phyloP scores from a whole-genome alignment of 2,888 invertebrate species.

The Spilosoma lubricipeda region DNA sequence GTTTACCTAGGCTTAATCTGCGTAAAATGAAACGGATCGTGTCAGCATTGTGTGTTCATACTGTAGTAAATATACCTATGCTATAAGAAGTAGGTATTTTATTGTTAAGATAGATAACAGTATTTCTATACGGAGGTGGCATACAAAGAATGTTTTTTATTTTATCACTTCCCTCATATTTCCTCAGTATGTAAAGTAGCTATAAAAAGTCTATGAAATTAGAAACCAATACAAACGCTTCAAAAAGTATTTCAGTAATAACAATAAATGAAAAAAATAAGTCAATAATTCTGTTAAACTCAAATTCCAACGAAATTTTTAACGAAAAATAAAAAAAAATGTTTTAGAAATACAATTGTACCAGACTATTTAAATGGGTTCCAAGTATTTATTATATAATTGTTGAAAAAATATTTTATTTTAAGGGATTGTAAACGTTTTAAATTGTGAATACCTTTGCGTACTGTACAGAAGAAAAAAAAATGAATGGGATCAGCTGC shows the following conservation, averaged over 20 bases:
- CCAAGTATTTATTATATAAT: neutral
- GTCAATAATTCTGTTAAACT: neutral
- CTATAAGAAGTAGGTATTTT: neutral
- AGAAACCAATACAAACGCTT: neutral
- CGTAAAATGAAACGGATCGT: slow-evolving; percentile 21
- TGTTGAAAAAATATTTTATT: neutral
- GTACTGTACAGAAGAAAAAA: slow-evolving; percentile 27
- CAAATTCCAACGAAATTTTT: neutral
- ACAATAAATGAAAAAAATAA: neutral
- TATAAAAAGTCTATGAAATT: neutral
- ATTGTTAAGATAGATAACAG: neutral
- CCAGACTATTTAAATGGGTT: too few species aligned
- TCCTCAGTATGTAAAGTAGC: neutral
- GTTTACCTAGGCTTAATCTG: slow-evolving; percentile 21
- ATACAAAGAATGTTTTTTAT: neutral
- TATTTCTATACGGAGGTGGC: neutral
- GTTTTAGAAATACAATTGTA: neutral
- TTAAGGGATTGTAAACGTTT: slow-evolving; percentile 12
- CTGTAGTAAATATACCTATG: slow-evolving; percentile 5
- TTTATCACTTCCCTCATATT: neutral
- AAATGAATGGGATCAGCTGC: slow-evolving; percentile 78
- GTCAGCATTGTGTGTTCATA: slow-evolving; percentile 15
- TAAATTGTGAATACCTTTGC: slow-evolving; percentile 11
- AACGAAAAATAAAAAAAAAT: neutral
- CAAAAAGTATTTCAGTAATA: neutral